Evolutionary conservation across 2,113 vertebrate species (phyloP), one percentile per base, ranked within the genome.

Genomic region (Talpa occidentalis): DNA sequence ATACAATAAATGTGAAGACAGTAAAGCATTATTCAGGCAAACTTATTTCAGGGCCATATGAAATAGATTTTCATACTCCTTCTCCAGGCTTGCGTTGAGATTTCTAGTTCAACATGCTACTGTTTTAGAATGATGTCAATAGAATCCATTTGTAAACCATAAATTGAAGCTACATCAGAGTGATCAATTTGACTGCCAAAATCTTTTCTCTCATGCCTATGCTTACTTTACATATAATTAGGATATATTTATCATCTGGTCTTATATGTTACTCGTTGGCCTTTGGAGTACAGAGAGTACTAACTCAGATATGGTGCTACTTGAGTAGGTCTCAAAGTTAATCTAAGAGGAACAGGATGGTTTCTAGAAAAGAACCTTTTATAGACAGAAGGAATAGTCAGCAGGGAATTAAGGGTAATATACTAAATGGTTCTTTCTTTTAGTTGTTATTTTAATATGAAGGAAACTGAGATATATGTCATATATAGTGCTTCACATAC

Each of bases 341-440:
- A 0, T 32, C 19, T 6, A 59, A 3, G 9, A 35, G 4, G 52
- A 17, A 0, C 4, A 49, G 32, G 26, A 30, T 19, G 2, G 4
- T 80, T 56, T n/a, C n/a, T 2, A 32, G 40, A 59, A 52, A 84
- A 10, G 11, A 40, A 2, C 0, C 5, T 67, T 14, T 2, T 81
- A n/a, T 24, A 5, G 3, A 60, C 1, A n/a, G 3, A 49, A 4
- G 16, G 35, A 3, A 22, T 22, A 72, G n/a, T 83, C 5, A 62
- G 21, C 32, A 10, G 44, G 52, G 35, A 94, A 28, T 10, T 62
- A 62, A 62, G 60, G 21, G 21, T 22, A 66, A 56, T 35, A 67
- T 67, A 9, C 40, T 77, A 14, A 47, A 10, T 37, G 35, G 1
- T n/a, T n/a, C 1, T 74, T 56, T 56, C 22, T 90, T 70, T 90